These are phyloP conservation scores for Dunckerocampus dactyliophorus DNA, from an alignment of 2,113 vertebrate genomes.

Conservation along the genomic window DNA sequence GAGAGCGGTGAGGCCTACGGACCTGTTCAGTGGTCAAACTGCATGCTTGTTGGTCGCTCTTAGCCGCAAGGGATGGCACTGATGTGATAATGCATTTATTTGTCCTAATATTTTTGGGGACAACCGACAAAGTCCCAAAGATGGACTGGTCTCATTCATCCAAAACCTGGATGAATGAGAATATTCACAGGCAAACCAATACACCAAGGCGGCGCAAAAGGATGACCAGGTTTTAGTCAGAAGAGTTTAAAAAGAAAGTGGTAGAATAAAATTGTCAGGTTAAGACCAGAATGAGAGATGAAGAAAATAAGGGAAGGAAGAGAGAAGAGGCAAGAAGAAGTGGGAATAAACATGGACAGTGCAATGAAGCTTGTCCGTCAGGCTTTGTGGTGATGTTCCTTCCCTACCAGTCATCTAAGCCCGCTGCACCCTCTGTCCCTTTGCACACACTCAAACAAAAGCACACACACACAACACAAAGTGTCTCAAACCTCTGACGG, in stretches of 20 bases:
- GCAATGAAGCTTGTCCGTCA: constrained; percentile 65
- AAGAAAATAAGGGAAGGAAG: constrained; percentile 3
- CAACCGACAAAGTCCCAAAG: no score
- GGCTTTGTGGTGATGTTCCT: constrained; percentile 65
- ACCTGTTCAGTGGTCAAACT: no score
- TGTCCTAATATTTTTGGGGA: no score
- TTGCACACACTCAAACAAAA: constrained; percentile 15
- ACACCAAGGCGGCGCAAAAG: neutral
- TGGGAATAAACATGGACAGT: constrained; percentile 40
- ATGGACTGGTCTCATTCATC: no score
- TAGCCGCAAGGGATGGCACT: no score
- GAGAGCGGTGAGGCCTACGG: no score
- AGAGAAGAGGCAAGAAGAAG: neutral
- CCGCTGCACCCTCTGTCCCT: constrained; percentile 62
- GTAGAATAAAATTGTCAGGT: neutral
- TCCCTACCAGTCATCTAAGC: constrained; percentile 68
- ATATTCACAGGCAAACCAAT: neutral
- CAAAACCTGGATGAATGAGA: no score
- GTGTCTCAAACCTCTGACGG: constrained; percentile 48
- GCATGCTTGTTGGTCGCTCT: no score
- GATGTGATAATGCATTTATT: no score
- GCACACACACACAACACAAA: constrained; percentile 5
- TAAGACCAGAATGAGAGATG: constrained; percentile 11
- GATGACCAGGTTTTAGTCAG: neutral
- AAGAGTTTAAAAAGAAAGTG: neutral